Conservation (phyloP, 1,140 invertebrate genomes). For the Pachypeltis micranthus region DNA sequence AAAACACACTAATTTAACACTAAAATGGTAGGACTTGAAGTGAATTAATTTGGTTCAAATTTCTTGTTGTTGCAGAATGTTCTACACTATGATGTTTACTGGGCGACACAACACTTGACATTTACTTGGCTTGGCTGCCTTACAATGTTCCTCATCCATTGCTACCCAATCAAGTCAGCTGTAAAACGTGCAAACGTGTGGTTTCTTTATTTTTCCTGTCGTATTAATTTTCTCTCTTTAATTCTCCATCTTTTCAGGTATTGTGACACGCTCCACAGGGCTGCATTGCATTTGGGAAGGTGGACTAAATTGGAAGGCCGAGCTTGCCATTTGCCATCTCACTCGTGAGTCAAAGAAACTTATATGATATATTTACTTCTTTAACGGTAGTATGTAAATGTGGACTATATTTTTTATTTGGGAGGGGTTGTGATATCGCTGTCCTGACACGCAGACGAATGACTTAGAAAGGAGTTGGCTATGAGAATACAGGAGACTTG, state of each 20-base stretch:
- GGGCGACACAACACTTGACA: slow-evolving; percentile 67
- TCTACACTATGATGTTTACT: slow-evolving; percentile 73
- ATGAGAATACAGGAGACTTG: too few relatives aligned
- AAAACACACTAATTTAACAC: too few relatives aligned
- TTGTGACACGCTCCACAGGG: slow-evolving; percentile 77
- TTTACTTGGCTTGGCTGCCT: slow-evolving; percentile 75
- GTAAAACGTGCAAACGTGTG: neutral
- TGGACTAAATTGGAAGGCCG: slow-evolving; percentile 64
- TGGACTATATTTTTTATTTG: too few relatives aligned
- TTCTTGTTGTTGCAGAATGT: slow-evolving; percentile 52
- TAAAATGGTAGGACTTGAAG: too few relatives aligned
- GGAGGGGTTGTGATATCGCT: too few relatives aligned
- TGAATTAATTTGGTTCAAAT: too few relatives aligned
- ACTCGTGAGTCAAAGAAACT: slow-evolving; percentile 36
- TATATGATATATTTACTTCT: neutral
- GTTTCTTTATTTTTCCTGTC: slow-evolving; percentile 13
- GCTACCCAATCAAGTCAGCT: slow-evolving; percentile 49
- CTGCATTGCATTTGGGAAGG: slow-evolving; percentile 75
- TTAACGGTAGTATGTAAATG: too few relatives aligned
- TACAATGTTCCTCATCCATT: slow-evolving; percentile 65
- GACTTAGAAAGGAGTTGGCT: too few relatives aligned
- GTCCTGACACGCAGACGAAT: too few relatives aligned
- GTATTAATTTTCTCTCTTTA: neutral
- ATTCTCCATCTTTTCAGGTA: slow-evolving; percentile 37
- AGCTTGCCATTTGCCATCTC: slow-evolving; percentile 46